Evolutionary conservation across 1,140 invertebrate species (phyloP).

Genomic region (Dendroctonus ponderosae): DNA sequence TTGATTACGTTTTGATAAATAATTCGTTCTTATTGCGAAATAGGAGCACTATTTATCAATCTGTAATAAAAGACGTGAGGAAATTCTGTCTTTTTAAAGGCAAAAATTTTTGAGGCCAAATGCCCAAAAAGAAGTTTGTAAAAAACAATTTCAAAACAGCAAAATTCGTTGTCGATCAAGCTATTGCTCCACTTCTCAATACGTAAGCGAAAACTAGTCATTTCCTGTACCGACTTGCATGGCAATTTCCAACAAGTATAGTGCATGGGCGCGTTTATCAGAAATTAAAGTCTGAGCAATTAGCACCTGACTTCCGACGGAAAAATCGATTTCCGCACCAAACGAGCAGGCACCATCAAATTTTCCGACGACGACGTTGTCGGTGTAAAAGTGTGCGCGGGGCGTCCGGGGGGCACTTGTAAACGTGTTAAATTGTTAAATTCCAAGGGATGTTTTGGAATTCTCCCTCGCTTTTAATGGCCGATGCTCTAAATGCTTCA

Average conservation of each 20-base stretch:
- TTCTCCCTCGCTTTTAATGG: constrained; percentile 27
- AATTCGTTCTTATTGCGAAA: too few species aligned
- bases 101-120: too few species aligned
- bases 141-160: too few species aligned
- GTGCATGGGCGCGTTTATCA: constrained; percentile 20
- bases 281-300: constrained; percentile 26
- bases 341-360: constrained; percentile 8
- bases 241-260: constrained; percentile 4
- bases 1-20: too few species aligned
- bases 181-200: too few species aligned
- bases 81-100: too few species aligned
- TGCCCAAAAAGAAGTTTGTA: too few species aligned
- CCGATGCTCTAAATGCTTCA: constrained; percentile 33
- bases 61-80: too few species aligned
- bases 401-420: constrained; percentile 26
- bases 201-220: too few species aligned
- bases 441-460: constrained; percentile 35
- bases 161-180: too few species aligned
- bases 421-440: constrained; percentile 36
- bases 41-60: too few species aligned
- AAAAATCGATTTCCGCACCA: constrained; percentile 30
- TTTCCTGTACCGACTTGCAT: background rate
- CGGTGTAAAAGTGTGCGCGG: constrained; percentile 14
- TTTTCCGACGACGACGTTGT: constrained; percentile 15
- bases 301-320: constrained; percentile 31